Conservation (phyloP, 2,113 vertebrate species). For the Axis porcinus region DNA sequence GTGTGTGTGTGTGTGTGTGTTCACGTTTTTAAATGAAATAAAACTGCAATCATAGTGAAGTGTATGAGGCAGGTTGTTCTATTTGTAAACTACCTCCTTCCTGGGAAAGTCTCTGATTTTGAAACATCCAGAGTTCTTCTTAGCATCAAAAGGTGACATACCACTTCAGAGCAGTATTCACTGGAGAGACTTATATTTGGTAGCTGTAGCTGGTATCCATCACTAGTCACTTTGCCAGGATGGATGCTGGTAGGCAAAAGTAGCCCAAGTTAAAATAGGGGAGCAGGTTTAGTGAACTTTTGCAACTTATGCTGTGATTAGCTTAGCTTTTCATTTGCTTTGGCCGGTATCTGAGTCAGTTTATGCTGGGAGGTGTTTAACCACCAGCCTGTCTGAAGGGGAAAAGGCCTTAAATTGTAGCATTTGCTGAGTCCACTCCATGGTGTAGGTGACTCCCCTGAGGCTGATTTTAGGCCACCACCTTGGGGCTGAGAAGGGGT, state of each 20-base stretch:
- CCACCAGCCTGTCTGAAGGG: background rate
- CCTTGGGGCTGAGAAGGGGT: background rate
- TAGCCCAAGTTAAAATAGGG: background rate
- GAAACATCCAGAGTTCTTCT: slow-evolving; percentile 4
- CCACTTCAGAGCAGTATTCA: background rate
- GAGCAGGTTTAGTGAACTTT: background rate
- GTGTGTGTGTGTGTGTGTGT: too few relatives aligned
- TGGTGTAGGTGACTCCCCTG: background rate
- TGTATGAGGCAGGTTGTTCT: slow-evolving; percentile 31
- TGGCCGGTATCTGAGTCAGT: background rate
- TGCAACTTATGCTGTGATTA: background rate
- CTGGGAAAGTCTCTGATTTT: slow-evolving; percentile 27
- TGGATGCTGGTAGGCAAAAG: background rate
- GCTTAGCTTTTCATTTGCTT: background rate
- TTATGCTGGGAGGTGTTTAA: background rate
- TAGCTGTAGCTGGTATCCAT: background rate
- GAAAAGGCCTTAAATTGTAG: background rate
- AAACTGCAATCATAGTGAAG: background rate
- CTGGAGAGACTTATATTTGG: background rate
- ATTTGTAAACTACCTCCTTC: slow-evolving; percentile 13
- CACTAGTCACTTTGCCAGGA: slow-evolving; percentile 1
- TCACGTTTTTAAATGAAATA: background rate
- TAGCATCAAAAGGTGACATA: background rate
- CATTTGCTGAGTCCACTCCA: background rate
- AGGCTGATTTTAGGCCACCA: background rate